Evolutionary conservation across 2,797 vertebrate species (phyloP), one percentile per base, ranked within the genome.

Genomic region (Alcedo atthis): DNA sequence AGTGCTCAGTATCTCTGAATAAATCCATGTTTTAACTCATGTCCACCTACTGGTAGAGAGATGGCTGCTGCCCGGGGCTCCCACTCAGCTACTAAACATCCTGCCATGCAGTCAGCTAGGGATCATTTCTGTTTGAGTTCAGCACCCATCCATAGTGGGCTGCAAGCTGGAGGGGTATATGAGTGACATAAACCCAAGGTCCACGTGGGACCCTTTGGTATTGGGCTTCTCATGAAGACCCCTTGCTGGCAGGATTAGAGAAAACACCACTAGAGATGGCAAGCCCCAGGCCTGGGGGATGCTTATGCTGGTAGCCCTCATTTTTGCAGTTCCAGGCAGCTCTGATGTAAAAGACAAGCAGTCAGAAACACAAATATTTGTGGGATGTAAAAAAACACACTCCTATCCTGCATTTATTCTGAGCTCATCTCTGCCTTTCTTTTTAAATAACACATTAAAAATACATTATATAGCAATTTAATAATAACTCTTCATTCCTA

Each of bases 151-250:
- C 1, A 1, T 12, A 30, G 25, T 53, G 22, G 25, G 43, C 19
- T 15, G 12, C 1, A 4, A 11, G 33, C 42, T 25, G 28, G 6
- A 10, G 8, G 21, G 20, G 8, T 17, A 10, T 9, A 24, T 0
- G 4, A 54, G 64, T 32, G 54, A 30, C 45, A 64, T 14, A 43
- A 64, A 49, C 57, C 43, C 19, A 5, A 0, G 0, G 7, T 32
- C 62, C 25, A 18, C 1, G 0, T 35, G 3, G 8, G 4, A 48
- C 28, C 5, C 30, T 57, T 70, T 1, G 0, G 20, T 2, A 0
- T 1, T 28, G 9, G 15, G 24, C 15, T 85, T 70, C 54, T 68
- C 46, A 10, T 0, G 3, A 8, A 18, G 3, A 4, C 3, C 13
- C 4, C 4, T 78, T 81, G 57, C 48, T 4, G 0, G 8, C 20